Evolutionary conservation across 2,888 invertebrate genomes (phyloP), one percentile per base, ranked within the genome.

Genomic region (Hirtodrosophila histrioides): DNA sequence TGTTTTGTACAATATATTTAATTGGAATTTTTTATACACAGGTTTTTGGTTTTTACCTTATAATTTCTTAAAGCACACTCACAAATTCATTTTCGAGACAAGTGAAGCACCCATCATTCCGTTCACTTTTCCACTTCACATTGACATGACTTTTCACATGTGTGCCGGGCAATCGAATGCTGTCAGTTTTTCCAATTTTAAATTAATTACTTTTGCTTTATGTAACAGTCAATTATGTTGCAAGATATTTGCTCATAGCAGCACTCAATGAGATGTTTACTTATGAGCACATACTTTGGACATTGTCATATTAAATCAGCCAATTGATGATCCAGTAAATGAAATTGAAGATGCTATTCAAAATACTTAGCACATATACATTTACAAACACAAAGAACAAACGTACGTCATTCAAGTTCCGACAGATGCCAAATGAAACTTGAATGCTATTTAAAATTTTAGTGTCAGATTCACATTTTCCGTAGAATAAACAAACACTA

Each of bases 291-390:
- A 35, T 31, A 56, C 36, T 48, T 45, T 48, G 55, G 55, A 61
- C 74, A 70, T 76, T 79, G 68, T 85, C 58, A 71, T 65, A 61
- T 73, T 54, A 62, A 64, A 69, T 61, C 44, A 36, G 36, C 69
- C 60, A 49, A 70, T 61, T 51, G 46, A 65, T 43, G 40, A 53
- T 46, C 51, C 43, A 31, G 27, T 11, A 62, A 31, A 5, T 17
- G 46, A 49, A 49, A 50, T 50, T 51, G 23, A 29, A 44, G 33
- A 57, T n/a, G 36, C 17, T 10, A 62, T 55, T 58, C 45, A 55
- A 60, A 44, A 36, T 41, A 48, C 45, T 54, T 49, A 53, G 51
- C 36, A 36, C 4, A n/a, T 27, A 24, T 23, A 40, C 10, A 1
- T 10, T 5, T 46, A 11, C 9, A 46, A 46, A 46, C 27, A 36